These are phyloP conservation scores for Vulpes ferrilata DNA, from an alignment of 2,113 vertebrate genomes.

Conservation along the genomic window DNA sequence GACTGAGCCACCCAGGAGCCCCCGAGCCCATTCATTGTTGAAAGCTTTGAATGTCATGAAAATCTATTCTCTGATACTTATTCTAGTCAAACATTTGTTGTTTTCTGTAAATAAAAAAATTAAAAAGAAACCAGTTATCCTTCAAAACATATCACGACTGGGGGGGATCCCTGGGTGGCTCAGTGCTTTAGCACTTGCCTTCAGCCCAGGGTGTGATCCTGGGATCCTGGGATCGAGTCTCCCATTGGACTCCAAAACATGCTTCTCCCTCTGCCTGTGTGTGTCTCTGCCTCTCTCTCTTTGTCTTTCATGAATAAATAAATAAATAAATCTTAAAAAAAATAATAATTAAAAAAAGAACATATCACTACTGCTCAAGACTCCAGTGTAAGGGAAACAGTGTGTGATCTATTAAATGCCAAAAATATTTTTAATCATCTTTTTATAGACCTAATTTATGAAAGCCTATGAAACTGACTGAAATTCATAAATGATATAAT, in stretches of 20 bases:
- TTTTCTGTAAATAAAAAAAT: slow-evolving; percentile 35
- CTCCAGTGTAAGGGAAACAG: not conserved
- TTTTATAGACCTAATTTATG: slow-evolving; percentile 13
- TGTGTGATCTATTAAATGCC: not conserved
- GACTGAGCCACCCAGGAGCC: too few species aligned
- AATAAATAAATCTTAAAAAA: not conserved
- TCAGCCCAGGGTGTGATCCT: too few species aligned
- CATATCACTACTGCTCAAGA: not conserved
- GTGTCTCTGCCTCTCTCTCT: too few species aligned
- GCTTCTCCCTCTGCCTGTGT: too few species aligned
- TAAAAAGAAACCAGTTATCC: not conserved
- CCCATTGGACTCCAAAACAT: too few species aligned
- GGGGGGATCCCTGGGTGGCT: too few species aligned
- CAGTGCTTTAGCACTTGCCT: too few species aligned
- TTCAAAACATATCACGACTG: not conserved
- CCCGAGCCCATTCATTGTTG: not conserved
- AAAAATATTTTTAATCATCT: not conserved
- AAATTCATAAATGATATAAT: not conserved
- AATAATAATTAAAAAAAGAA: slow-evolving; percentile 7
- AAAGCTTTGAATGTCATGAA: not conserved
- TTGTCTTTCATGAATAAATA: too few species aligned
- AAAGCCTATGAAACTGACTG: not conserved
- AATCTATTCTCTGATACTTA: not conserved
- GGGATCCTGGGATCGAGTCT: too few species aligned
- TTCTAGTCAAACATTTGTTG: not conserved